Base-by-base conservation (phyloP, 2,888 invertebrate species). In the Acleris cristana region DNA sequence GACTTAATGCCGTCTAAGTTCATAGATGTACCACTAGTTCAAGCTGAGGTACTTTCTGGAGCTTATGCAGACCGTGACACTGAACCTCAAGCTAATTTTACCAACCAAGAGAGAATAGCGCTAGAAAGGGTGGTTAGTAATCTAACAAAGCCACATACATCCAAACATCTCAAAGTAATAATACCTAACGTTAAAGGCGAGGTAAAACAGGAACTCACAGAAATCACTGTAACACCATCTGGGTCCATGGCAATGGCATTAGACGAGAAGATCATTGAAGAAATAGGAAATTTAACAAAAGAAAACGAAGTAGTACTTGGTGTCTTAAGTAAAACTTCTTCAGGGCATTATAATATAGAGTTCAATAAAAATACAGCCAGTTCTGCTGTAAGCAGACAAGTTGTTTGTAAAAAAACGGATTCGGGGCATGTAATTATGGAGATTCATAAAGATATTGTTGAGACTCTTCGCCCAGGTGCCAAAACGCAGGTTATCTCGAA, bases 241-340 rank as follows among this genome's bases (percentile, higher is more conserved):
- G 83, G 80, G 18, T 72, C 74, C 44, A 71, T 84, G 21, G 71
- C 73, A 4, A 74, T 85, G 45, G 80, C 78, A 30, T 68, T 86
- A 67, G 78, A 86, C 70, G 76, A 84, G 71, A 72, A 78, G n/a
- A 66, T 79, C 7, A 69, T 82, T 23, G 71, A 77, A 26, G 26
- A 78, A 23, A 76, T 87, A 52, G 77, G 82, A 62, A 71, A 77
- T 23, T 79, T 78, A 71, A 71, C 71, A 10, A 53, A 71, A 54
- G 59, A 74, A 21, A 71, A 79, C 68, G 66, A 76, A 14, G 73
- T 74, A 61, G 64, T 80, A 23, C 70, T 64, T 49, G 71, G 79
- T 3, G 74, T 66, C 54, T 69, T 80, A 12, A 76, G 72, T 30
- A 78, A 75, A 75, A 79, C 78, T 5, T 59, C 71, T 30, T 79